phyloP scores from a whole-genome alignment of 2,797 vertebrate genomes.

The Chelidonichthys spinosus region DNA sequence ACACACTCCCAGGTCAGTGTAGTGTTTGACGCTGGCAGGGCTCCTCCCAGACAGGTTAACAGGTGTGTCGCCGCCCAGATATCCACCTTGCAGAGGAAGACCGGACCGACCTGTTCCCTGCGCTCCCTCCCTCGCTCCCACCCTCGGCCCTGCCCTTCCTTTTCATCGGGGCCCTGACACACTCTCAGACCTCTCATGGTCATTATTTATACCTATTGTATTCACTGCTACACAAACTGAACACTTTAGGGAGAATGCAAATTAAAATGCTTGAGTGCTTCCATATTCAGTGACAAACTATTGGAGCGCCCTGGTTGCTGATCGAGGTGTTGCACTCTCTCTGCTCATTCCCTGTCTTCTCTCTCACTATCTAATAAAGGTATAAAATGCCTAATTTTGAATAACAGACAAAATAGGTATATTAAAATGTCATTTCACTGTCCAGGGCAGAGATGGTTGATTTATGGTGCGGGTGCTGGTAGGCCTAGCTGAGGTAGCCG shows the following conservation, averaged over 20 bases:
- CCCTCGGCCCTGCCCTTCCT: constrained; percentile 40
- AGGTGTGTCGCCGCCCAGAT: constrained; percentile 80
- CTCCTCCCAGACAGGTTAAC: constrained; percentile 79
- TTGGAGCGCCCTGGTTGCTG: no score
- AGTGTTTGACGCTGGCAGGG: constrained; percentile 52
- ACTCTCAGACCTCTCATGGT: constrained; percentile 3
- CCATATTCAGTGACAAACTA: not conserved
- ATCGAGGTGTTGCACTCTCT: not conserved
- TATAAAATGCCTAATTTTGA: not conserved
- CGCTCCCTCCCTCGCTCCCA: constrained; percentile 32
- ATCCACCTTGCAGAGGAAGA: constrained; percentile 66
- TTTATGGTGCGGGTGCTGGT: no score
- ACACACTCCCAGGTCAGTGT: constrained; percentile 50
- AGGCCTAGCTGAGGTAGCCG: no score
- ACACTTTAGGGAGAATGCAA: no score
- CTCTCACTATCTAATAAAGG: not conserved
- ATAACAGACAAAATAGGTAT: not conserved
- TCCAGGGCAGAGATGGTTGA: no score
- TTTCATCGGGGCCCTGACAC: constrained; percentile 40
- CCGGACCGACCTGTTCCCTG: constrained; percentile 81
- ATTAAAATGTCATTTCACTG: no score
- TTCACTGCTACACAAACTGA: not conserved
- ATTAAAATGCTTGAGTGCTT: not conserved
- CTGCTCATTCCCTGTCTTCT: not conserved
- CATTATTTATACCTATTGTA: not conserved